Percentiles rank a stretch among this genome's conserved stretches.
phyloP scores from a whole-genome alignment of 2,797 vertebrate genomes.

The Ambastaia sidthimunki region DNA sequence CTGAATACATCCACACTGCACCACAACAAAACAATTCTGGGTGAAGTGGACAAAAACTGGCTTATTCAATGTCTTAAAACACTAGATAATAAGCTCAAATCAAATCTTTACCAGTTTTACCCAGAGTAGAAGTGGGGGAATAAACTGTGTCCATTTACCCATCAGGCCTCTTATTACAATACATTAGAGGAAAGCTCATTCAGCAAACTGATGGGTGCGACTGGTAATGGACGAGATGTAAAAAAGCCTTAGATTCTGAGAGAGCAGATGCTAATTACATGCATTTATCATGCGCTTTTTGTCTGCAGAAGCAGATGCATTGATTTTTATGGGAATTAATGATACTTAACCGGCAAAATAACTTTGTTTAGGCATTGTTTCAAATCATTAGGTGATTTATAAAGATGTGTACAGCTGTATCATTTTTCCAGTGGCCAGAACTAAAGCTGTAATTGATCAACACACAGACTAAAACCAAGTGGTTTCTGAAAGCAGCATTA shows the following conservation, averaged over 20 bases:
- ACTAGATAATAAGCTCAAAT: conserved; percentile 29
- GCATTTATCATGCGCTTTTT: neutral
- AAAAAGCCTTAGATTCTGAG: neutral
- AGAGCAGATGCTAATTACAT: neutral
- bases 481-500: neutral
- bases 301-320: neutral
- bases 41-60: conserved; percentile 25
- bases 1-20: conserved; percentile 27
- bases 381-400: neutral
- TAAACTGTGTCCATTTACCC: conserved; percentile 4
- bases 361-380: neutral
- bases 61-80: conserved; percentile 31
- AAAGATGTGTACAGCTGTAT: neutral
- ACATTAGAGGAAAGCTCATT: conserved; percentile 22
- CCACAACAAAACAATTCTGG: conserved; percentile 30
- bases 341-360: neutral
- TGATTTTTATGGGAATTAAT: neutral
- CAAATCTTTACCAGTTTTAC: neutral
- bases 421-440: too few relatives aligned
- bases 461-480: neutral
- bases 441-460: neutral
- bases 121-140: neutral
- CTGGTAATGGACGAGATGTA: neutral
- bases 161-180: conserved; percentile 30
- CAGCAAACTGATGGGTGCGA: neutral